Conservation (phyloP, 2,797 vertebrate species). For the Anniella stebbinsi region DNA sequence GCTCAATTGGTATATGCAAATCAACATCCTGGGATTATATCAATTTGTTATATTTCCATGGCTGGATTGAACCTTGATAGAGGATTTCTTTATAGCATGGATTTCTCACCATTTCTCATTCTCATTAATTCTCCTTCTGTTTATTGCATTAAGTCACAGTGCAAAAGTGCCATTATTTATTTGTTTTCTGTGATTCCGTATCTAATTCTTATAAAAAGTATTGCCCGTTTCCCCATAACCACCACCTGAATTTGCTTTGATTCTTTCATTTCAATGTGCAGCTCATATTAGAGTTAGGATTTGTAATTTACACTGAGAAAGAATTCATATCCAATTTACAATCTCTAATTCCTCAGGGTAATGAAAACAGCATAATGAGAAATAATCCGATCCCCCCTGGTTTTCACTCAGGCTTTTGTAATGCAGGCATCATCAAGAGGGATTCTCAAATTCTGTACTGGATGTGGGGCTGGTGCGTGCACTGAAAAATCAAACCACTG, state of each 20-base stretch:
- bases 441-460: not conserved
- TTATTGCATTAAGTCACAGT: constrained; percentile 10
- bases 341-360: not conserved
- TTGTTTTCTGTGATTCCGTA: not conserved
- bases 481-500: not conserved
- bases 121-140: constrained; percentile 33
- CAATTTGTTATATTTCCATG: constrained; percentile 11
- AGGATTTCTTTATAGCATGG: constrained; percentile 23
- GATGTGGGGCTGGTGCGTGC: not conserved
- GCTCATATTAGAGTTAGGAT: not conserved
- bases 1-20: constrained; percentile 4
- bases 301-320: not conserved
- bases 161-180: not conserved
- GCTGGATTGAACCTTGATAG: not conserved
- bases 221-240: not conserved
- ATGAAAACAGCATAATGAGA: not conserved
- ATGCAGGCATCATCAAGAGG: not conserved
- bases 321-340: not conserved
- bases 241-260: not conserved
- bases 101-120: constrained; percentile 6
- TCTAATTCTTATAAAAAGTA: constrained; percentile 10
- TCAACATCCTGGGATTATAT: constrained; percentile 12
- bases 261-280: not conserved
- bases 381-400: not conserved
- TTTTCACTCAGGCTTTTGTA: not conserved